These are phyloP conservation scores for Leptinotarsa tumamoca DNA, from an alignment of 2,888 invertebrate species.

Conservation along the genomic window DNA sequence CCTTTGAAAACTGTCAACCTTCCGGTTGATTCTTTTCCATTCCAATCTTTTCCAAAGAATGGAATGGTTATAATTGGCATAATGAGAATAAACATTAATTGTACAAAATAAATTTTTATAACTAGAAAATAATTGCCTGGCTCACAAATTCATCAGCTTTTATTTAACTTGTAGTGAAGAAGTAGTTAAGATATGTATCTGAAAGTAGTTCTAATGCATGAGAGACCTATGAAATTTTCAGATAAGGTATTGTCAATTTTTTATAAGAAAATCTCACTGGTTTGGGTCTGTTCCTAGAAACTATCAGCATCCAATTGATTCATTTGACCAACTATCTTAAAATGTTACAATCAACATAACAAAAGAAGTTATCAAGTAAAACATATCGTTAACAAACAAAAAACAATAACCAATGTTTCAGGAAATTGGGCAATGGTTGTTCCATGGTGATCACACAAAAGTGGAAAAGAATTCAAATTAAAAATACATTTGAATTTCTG, in stretches of 20 bases:
- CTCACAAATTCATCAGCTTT: neutral
- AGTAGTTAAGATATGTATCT: neutral
- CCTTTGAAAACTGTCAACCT: neutral
- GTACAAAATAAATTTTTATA: too few species aligned
- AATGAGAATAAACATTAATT: neutral
- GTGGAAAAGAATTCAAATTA: too few species aligned
- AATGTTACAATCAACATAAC: neutral
- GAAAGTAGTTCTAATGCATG: neutral
- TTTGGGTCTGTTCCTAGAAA: neutral
- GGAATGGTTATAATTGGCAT: neutral
- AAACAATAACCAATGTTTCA: constrained; percentile 12
- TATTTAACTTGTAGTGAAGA: neutral
- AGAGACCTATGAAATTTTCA: constrained; percentile 11
- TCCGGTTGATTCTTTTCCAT: neutral
- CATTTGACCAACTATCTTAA: neutral
- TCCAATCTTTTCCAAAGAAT: constrained; percentile 1
- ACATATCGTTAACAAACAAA: neutral
- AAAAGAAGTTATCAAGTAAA: neutral
- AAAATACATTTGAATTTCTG: too few species aligned
- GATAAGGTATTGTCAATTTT: constrained; percentile 11
- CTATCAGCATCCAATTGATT: constrained; percentile 6
- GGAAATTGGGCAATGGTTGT: neutral
- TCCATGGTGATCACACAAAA: neutral
- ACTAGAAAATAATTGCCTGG: neutral
- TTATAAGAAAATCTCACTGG: constrained; percentile 12